Evolutionary conservation across 2,888 invertebrate genomes (phyloP).

Genomic region (Campopleginae sp.): DNA sequence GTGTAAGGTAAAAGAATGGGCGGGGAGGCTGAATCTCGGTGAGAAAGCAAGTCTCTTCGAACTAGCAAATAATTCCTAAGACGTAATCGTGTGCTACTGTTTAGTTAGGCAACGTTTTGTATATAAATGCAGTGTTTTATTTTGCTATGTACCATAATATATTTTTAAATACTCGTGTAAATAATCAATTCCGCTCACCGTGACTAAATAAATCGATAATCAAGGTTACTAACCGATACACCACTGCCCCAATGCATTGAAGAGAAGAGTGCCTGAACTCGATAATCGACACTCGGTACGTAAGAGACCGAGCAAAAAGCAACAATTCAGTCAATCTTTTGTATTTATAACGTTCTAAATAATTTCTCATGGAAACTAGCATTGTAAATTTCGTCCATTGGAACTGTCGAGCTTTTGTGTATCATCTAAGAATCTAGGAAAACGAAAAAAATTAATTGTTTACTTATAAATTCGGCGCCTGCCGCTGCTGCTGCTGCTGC

Average conservation of each 20-base stretch:
- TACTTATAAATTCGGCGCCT: conserved; percentile 40
- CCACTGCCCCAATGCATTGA: conserved; percentile 22
- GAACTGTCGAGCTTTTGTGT: conserved; percentile 82
- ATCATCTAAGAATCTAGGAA: conserved; percentile 66
- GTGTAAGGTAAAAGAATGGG: conserved; percentile 13
- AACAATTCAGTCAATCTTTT: conserved; percentile 54
- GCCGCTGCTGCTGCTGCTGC: conserved; percentile 53
- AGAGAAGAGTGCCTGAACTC: neutral
- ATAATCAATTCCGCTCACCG: conserved; percentile 68
- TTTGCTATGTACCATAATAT: conserved; percentile 79
- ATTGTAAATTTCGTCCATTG: conserved; percentile 80
- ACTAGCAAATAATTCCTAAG: conserved; percentile 59
- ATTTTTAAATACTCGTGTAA: conserved; percentile 79
- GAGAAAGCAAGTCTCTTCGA: conserved; percentile 24
- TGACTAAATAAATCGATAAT: neutral
- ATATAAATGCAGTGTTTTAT: conserved; percentile 76
- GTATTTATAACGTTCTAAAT: conserved; percentile 25
- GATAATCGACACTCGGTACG: conserved; percentile 3
- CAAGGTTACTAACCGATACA: conserved; percentile 43
- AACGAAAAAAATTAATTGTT: conserved; percentile 12
- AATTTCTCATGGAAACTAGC: conserved; percentile 52
- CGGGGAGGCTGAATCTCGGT: conserved; percentile 16
- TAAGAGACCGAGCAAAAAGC: neutral
- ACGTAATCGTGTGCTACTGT: conserved; percentile 70
- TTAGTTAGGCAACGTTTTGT: conserved; percentile 73